Percentiles rank a stretch among this genome's conserved stretches.
phyloP scores from a whole-genome alignment of 2,113 vertebrate genomes.

The Sarotherodon lohbergeri region DNA sequence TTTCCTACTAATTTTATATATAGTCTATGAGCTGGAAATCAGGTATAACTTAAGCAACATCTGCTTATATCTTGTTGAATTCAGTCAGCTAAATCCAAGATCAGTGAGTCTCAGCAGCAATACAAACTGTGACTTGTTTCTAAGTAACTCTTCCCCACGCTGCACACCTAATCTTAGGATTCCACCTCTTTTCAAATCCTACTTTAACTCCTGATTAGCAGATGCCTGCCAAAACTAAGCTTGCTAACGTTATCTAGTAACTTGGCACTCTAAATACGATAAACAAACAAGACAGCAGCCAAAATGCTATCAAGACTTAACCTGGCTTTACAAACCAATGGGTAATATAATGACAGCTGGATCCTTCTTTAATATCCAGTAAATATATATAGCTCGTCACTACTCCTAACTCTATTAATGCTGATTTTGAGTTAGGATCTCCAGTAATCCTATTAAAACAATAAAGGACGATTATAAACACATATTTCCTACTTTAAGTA shows the following conservation, averaged over 20 bases:
- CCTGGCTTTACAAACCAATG: not conserved
- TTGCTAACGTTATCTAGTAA: not conserved
- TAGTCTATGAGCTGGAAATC: not conserved
- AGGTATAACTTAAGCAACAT: not conserved
- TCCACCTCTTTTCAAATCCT: not conserved
- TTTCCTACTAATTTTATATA: not conserved
- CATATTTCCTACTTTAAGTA: not conserved
- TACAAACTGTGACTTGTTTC: not conserved
- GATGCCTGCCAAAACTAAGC: not conserved
- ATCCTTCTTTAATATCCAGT: not conserved
- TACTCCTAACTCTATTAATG: not conserved
- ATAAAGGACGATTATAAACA: not conserved
- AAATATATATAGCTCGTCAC: accelerated
- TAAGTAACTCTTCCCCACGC: not conserved
- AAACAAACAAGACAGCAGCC: not conserved
- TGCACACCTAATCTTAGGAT: not conserved
- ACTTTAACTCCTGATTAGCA: not conserved
- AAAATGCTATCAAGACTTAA: not conserved
- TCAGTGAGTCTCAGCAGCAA: not conserved
- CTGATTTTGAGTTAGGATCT: not conserved
- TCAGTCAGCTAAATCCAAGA: not conserved
- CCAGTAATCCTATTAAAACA: not conserved
- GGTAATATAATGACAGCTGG: not conserved
- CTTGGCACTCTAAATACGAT: too few relatives aligned
- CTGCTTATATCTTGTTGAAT: not conserved